These are phyloP conservation scores for Microcebus lehilahytsara DNA, from an alignment of 2,113 vertebrate species.

Conservation along the genomic window DNA sequence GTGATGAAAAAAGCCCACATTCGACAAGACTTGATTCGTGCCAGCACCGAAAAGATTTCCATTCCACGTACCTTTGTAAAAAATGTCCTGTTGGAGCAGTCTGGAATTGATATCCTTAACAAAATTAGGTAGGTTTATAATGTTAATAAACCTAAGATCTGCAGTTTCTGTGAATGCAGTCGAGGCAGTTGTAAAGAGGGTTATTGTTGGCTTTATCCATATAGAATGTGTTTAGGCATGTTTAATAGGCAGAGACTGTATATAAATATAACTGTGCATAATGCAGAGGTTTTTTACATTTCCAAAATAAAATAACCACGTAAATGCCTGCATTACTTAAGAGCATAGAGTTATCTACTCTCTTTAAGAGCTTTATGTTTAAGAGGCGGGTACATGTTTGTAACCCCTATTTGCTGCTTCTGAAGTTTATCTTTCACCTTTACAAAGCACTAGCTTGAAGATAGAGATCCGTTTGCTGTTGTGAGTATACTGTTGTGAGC, in stretches of 20 bases:
- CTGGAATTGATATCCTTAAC: constrained; percentile 97
- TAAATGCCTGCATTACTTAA: not conserved
- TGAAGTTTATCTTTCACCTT: not conserved
- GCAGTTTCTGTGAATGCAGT: not conserved
- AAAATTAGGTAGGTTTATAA: constrained; percentile 92
- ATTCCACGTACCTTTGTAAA: constrained; percentile 95
- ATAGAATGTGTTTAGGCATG: not conserved
- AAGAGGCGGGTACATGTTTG: not conserved
- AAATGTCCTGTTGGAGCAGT: constrained; percentile 96
- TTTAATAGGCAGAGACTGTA: not conserved
- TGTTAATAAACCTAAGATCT: not conserved
- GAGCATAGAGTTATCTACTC: not conserved
- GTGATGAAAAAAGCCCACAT: constrained; percentile 93
- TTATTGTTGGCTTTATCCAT: not conserved
- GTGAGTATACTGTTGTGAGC: not conserved
- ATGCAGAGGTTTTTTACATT: not conserved
- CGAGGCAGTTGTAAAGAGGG: not conserved
- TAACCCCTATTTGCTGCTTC: not conserved
- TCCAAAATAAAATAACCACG: not conserved
- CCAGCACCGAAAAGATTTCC: constrained; percentile 93
- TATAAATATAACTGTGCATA: not conserved
- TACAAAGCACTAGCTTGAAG: not conserved
- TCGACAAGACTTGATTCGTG: constrained; percentile 91
- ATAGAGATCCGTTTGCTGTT: not conserved
- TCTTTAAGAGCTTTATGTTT: not conserved